phyloP scores from a whole-genome alignment of 1,140 invertebrate species.

The Drosophila orosa region DNA sequence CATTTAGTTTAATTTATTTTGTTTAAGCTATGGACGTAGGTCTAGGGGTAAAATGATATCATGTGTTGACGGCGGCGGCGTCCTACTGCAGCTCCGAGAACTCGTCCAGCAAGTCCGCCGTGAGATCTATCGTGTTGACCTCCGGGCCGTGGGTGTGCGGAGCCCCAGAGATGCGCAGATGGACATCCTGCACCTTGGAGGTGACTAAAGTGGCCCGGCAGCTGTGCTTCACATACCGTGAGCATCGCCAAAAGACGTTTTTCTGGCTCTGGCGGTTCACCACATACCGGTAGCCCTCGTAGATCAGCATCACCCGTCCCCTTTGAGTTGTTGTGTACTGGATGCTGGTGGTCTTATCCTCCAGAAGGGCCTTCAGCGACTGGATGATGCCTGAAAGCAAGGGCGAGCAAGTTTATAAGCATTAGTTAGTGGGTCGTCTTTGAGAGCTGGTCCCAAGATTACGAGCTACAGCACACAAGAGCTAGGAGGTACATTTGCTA shows the following conservation, averaged over 20 bases:
- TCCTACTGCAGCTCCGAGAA: conserved; percentile 56
- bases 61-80: neutral
- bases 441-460: neutral
- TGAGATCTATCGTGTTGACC: conserved; percentile 66
- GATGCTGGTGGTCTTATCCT: conserved; percentile 67
- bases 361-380: conserved; percentile 69
- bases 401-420: neutral
- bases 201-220: conserved; percentile 82
- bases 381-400: conserved; percentile 68
- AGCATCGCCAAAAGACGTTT: conserved; percentile 83
- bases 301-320: conserved; percentile 79
- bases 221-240: conserved; percentile 79
- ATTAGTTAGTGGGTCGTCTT: conserved; percentile 5
- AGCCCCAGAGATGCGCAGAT: conserved; percentile 68
- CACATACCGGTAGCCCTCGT: conserved; percentile 81
- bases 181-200: conserved; percentile 71
- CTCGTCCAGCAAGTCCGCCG: conserved; percentile 71
- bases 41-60: conserved; percentile 14
- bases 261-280: conserved; percentile 81
- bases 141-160: conserved; percentile 80
- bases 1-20: conserved; percentile 56
- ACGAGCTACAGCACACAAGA: conserved; percentile 28
- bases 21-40: conserved; percentile 28
- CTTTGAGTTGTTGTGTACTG: conserved; percentile 81
- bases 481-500: conserved; percentile 12